Conservation (phyloP, 2,888 invertebrate species). For the Netelia melanura region DNA sequence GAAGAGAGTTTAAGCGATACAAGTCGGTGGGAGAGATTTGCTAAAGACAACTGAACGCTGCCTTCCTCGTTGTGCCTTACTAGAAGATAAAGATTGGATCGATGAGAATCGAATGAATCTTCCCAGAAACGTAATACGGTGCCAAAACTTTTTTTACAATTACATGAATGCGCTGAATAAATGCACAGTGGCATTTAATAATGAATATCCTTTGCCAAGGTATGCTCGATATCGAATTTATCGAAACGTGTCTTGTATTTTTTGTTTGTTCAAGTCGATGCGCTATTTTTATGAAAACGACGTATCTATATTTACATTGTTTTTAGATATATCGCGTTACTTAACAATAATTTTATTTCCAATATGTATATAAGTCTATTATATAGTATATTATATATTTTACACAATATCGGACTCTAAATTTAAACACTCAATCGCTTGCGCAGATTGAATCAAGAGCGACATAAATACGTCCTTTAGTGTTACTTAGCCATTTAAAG, state of each 20-base stretch:
- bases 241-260: constrained; percentile 3
- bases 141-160: constrained; percentile 45
- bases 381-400: constrained; percentile 41
- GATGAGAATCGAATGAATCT: constrained; percentile 17
- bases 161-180: constrained; percentile 9
- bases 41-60: constrained; percentile 20
- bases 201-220: constrained; percentile 22
- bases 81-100: constrained; percentile 31
- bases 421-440: constrained; percentile 16
- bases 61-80: constrained; percentile 56
- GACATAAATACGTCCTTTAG: constrained; percentile 24
- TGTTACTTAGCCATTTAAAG: constrained; percentile 46
- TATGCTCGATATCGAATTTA: constrained; percentile 1
- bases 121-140: constrained; percentile 46
- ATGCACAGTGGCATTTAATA: constrained; percentile 29
- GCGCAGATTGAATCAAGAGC: constrained; percentile 16
- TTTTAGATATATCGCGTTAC: constrained; percentile 29
- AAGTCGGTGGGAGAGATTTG: constrained; percentile 8
- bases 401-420: constrained; percentile 14
- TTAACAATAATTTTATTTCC: constrained; percentile 43
- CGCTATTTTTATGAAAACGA: not conserved
- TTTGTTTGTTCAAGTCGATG: constrained; percentile 8
- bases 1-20: constrained; percentile 89
- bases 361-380: constrained; percentile 49
- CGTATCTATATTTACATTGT: constrained; percentile 45